phyloP scores from a whole-genome alignment of 2,888 invertebrate genomes.

The Pimpla rufipes region DNA sequence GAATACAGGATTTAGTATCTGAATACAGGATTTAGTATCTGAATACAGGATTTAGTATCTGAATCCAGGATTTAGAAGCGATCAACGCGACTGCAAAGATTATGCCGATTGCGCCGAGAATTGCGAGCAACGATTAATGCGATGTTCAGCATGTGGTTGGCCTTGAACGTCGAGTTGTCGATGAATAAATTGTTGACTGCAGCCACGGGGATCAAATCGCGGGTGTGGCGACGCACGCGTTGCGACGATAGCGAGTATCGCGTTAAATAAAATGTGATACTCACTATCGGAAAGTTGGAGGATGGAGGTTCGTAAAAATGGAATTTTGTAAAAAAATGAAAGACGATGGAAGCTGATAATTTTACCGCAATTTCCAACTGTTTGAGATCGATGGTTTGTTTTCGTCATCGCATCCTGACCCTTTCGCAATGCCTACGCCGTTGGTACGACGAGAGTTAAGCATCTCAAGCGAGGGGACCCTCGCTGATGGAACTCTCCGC shows the following conservation, averaged over 20 bases:
- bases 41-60: no score
- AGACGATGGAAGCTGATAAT: no score
- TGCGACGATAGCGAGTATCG: background rate
- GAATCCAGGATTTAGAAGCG: no score
- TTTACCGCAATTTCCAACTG: no score
- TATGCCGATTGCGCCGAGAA: background rate
- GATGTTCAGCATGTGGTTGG: constrained; percentile 19
- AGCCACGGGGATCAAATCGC: background rate
- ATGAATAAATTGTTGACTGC: constrained; percentile 7
- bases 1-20: no score
- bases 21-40: no score
- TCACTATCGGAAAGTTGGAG: no score
- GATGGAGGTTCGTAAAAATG: no score
- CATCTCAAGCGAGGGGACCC: constrained; percentile 50
- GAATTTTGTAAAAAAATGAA: no score
- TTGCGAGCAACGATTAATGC: constrained; percentile 6
- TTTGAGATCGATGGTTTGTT: background rate
- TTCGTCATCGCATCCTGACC: background rate
- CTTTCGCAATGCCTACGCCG: constrained; percentile 49
- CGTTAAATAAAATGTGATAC: no score
- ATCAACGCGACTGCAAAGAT: background rate
- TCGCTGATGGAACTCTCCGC: constrained; percentile 46
- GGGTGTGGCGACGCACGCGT: constrained; percentile 16
- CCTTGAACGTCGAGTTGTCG: constrained; percentile 26
- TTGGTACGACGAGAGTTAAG: constrained; percentile 48